Evolutionary conservation across 1,140 invertebrate species (phyloP).

Genomic region (Lordiphosa mommai): DNA sequence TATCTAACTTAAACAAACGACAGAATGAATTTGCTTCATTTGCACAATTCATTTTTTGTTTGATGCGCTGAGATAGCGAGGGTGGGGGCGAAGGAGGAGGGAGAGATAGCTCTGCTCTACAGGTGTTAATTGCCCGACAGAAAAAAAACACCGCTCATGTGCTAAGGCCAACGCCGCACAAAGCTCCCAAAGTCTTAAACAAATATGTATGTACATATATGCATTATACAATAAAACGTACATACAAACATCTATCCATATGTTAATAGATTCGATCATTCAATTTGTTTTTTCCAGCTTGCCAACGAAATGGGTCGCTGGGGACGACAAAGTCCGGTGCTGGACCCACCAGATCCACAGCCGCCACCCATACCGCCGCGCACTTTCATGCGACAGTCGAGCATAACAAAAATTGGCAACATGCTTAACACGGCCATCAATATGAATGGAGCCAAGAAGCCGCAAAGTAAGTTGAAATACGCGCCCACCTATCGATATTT

Average conservation of each 20-base stretch:
- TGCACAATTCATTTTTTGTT: slow-evolving; percentile 59
- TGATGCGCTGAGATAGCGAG: slow-evolving; percentile 10
- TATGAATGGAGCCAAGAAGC: slow-evolving; percentile 80
- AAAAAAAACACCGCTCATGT: slow-evolving; percentile 58
- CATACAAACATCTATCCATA: slow-evolving; percentile 18
- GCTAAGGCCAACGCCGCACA: slow-evolving; percentile 21
- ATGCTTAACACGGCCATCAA: slow-evolving; percentile 85
- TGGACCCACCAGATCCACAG: slow-evolving; percentile 70
- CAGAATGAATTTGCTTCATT: slow-evolving; percentile 47
- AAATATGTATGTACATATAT: slow-evolving; percentile 30
- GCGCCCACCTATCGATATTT: background rate
- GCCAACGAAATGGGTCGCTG: slow-evolving; percentile 57
- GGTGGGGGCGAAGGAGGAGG: background rate
- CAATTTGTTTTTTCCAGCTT: slow-evolving; percentile 49
- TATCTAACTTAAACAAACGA: slow-evolving; percentile 54
- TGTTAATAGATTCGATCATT: slow-evolving; percentile 64
- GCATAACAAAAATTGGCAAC: slow-evolving; percentile 84
- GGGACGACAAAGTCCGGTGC: slow-evolving; percentile 69
- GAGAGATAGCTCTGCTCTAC: slow-evolving; percentile 13
- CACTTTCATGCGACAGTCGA: slow-evolving; percentile 84
- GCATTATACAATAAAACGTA: slow-evolving; percentile 52
- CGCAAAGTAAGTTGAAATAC: slow-evolving; percentile 58
- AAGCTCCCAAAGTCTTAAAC: slow-evolving; percentile 26
- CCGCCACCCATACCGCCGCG: slow-evolving; percentile 77
- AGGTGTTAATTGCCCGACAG: slow-evolving; percentile 68